A percentile compares a stretch with the other conserved stretches of the same genome.
phyloP scores from a whole-genome alignment of 2,113 vertebrate species.

The Oreochromis spilurus region DNA sequence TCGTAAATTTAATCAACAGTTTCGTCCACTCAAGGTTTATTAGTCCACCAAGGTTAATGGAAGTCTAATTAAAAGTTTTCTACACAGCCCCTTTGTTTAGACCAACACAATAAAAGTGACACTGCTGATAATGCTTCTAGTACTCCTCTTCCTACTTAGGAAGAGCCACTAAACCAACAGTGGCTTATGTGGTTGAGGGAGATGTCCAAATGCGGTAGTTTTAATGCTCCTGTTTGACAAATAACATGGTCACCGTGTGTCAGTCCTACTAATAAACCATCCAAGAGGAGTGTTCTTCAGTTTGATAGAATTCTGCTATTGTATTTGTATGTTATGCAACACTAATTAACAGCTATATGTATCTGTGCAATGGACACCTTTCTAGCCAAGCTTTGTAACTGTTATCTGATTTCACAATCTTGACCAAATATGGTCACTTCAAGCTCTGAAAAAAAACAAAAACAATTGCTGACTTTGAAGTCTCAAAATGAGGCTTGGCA shows the following conservation, averaged over 20 bases:
- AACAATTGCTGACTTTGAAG: background rate
- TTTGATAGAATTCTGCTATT: background rate
- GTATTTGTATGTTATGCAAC: background rate
- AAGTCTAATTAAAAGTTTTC: slow-evolving; percentile 12
- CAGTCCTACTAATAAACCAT: background rate
- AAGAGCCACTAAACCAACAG: background rate
- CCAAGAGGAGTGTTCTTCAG: background rate
- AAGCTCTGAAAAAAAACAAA: background rate
- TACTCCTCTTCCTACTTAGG: background rate
- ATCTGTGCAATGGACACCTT: background rate
- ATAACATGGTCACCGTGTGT: background rate
- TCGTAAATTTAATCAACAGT: background rate
- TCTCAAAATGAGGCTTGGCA: background rate
- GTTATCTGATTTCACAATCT: background rate
- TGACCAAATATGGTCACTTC: background rate
- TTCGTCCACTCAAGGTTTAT: background rate
- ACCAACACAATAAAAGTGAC: background rate
- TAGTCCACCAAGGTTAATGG: background rate
- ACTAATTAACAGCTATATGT: background rate
- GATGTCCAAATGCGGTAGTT: background rate
- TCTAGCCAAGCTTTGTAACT: background rate
- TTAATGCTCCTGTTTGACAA: background rate
- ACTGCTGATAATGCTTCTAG: background rate
- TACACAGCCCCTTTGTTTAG: background rate
- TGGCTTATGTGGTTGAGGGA: background rate